These are phyloP conservation scores for Synanthedon formicaeformis DNA, from an alignment of 2,888 invertebrate species.

Conservation along the genomic window DNA sequence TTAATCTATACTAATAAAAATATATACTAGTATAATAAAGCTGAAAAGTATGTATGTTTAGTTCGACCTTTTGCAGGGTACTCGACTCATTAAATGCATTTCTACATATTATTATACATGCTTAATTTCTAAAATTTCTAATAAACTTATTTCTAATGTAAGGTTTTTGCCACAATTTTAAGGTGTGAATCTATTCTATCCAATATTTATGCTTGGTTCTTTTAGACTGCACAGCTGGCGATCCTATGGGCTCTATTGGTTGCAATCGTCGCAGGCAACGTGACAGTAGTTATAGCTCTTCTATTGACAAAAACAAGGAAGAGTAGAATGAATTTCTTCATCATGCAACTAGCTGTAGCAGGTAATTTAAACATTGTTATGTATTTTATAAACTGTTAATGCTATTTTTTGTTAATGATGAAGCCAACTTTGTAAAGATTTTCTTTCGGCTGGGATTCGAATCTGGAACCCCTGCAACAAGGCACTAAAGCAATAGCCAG, in stretches of 20 bases:
- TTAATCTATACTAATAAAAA: too few species aligned
- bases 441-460: too few species aligned
- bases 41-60: too few species aligned
- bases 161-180: neutral
- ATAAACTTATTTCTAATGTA: too few species aligned
- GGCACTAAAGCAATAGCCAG: too few species aligned
- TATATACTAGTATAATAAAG: too few species aligned
- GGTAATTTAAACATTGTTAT: constrained; percentile 68
- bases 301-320: constrained; percentile 85
- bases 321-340: constrained; percentile 95
- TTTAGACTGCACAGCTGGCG: constrained; percentile 87
- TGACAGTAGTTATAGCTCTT: constrained; percentile 85
- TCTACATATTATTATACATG: too few species aligned
- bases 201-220: neutral
- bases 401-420: neutral
- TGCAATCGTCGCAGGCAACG: constrained; percentile 89
- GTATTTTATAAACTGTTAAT: neutral
- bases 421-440: too few species aligned
- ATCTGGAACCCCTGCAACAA: too few species aligned
- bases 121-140: neutral
- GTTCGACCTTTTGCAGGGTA: too few species aligned
- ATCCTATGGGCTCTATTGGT: constrained; percentile 86
- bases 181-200: too few species aligned
- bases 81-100: too few species aligned
- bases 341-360: constrained; percentile 91